Evolutionary conservation across 2,888 invertebrate species (phyloP).

Genomic region (Leptothorax acervorum): DNA sequence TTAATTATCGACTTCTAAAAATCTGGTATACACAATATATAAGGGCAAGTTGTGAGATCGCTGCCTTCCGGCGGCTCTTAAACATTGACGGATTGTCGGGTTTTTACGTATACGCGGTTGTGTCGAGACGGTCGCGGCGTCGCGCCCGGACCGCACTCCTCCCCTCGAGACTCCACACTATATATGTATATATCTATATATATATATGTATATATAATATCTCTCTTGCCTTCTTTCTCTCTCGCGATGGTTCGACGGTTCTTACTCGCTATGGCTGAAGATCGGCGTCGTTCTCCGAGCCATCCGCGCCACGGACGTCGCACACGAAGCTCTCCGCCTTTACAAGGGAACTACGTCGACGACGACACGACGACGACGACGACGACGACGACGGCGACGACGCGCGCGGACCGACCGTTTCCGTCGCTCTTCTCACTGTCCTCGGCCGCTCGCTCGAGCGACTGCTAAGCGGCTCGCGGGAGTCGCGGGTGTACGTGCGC

Average conservation of each 20-base stretch:
- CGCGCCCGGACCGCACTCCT: constrained; percentile 69
- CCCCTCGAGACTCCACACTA: constrained; percentile 29
- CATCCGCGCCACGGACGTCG: constrained; percentile 75
- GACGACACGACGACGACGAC: constrained; percentile 65
- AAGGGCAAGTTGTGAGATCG: constrained; percentile 64
- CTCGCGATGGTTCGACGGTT: constrained; percentile 7
- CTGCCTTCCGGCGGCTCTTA: constrained; percentile 66
- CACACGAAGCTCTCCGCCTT: constrained; percentile 77
- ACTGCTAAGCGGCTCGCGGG: constrained; percentile 72
- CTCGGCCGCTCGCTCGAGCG: constrained; percentile 76
- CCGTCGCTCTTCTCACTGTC: constrained; percentile 80
- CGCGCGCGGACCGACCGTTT: constrained; percentile 81
- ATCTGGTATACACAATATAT: constrained; percentile 66
- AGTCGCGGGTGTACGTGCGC: constrained; percentile 68
- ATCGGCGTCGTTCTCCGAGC: constrained; percentile 73
- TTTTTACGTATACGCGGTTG: constrained; percentile 82
- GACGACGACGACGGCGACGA: constrained; percentile 70
- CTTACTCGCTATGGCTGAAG: constrained; percentile 60
- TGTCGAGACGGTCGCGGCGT: constrained; percentile 75
- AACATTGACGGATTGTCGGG: constrained; percentile 83
- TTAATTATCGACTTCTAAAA: constrained; percentile 58
- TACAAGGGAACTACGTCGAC: constrained; percentile 77
- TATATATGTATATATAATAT: constrained; percentile 23
- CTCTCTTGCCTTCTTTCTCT: constrained; percentile 38
- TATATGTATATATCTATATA: constrained; percentile 15